phyloP scores from a whole-genome alignment of 2,797 vertebrate genomes.

The Prionace glauca region DNA sequence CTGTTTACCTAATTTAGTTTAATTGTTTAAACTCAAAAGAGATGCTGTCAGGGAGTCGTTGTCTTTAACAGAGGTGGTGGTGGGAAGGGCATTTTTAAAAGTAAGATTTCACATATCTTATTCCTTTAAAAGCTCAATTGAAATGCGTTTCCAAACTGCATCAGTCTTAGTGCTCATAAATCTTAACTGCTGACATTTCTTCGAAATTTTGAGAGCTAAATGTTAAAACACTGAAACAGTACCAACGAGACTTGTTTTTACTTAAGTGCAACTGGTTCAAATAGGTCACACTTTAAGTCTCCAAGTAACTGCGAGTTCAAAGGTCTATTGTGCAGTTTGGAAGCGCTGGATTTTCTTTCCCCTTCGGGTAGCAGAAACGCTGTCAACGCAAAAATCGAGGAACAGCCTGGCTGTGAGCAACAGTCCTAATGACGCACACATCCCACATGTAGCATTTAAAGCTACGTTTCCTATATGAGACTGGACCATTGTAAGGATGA shows the following conservation, averaged over 20 bases:
- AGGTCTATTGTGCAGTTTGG: neutral
- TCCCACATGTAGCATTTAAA: slow-evolving; percentile 9
- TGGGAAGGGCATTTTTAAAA: neutral
- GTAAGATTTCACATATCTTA: neutral
- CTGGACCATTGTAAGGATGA: neutral
- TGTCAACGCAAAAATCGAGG: neutral
- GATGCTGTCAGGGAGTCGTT: too few species aligned
- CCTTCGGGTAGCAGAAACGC: neutral
- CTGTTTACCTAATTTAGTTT: too few species aligned
- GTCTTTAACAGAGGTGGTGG: neutral
- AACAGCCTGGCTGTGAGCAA: neutral
- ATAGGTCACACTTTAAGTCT: neutral
- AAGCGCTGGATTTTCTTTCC: neutral
- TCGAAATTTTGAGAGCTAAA: too few species aligned
- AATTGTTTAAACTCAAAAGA: too few species aligned
- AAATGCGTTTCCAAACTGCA: neutral
- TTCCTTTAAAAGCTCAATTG: neutral
- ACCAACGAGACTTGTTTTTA: neutral
- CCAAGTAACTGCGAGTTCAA: neutral
- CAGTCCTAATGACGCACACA: neutral
- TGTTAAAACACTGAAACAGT: too few species aligned
- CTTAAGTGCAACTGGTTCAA: neutral
- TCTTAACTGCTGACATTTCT: neutral
- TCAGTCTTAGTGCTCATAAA: neutral
- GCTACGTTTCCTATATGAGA: neutral